phyloP scores from a whole-genome alignment of 1,140 invertebrate species.

The Drosophila bipectinata region DNA sequence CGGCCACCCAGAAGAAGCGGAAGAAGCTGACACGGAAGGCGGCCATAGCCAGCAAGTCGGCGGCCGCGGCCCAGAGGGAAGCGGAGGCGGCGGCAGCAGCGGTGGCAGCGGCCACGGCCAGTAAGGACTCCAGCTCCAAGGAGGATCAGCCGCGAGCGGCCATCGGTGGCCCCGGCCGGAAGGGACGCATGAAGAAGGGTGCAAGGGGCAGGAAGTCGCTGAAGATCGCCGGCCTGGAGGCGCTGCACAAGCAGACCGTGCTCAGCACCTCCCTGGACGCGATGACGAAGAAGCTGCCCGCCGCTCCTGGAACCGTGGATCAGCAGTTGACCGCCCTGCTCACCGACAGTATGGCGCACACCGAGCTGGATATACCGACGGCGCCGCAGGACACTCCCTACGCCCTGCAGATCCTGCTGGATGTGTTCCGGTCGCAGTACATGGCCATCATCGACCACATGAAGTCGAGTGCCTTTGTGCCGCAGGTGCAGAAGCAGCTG shows the following conservation, averaged over 20 bases:
- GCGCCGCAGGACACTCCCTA: slow-evolving; percentile 92
- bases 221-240: slow-evolving; percentile 92
- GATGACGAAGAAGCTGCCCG: slow-evolving; percentile 89
- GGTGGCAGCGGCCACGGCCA: slow-evolving; percentile 51
- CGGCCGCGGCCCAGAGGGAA: slow-evolving; percentile 75
- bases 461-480: slow-evolving; percentile 90
- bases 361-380: slow-evolving; percentile 91
- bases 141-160: slow-evolving; percentile 55
- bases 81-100: slow-evolving; percentile 69
- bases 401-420: slow-evolving; percentile 92
- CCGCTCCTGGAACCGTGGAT: slow-evolving; percentile 94
- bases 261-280: slow-evolving; percentile 89
- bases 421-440: slow-evolving; percentile 93
- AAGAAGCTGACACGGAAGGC: slow-evolving; percentile 81
- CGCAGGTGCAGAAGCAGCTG: slow-evolving; percentile 90
- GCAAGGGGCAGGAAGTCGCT: slow-evolving; percentile 67
- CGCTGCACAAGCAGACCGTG: slow-evolving; percentile 95
- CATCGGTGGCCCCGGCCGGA: slow-evolving; percentile 62
- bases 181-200: slow-evolving; percentile 75
- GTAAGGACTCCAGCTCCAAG: slow-evolving; percentile 70
- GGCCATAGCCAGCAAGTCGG: slow-evolving; percentile 79
- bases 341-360: slow-evolving; percentile 88
- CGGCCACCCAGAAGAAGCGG: slow-evolving; percentile 75
- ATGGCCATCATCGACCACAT: slow-evolving; percentile 92
- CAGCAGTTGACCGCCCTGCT: slow-evolving; percentile 93